phyloP scores from a whole-genome alignment of 2,888 invertebrate species.

The Eurytoma californica region DNA sequence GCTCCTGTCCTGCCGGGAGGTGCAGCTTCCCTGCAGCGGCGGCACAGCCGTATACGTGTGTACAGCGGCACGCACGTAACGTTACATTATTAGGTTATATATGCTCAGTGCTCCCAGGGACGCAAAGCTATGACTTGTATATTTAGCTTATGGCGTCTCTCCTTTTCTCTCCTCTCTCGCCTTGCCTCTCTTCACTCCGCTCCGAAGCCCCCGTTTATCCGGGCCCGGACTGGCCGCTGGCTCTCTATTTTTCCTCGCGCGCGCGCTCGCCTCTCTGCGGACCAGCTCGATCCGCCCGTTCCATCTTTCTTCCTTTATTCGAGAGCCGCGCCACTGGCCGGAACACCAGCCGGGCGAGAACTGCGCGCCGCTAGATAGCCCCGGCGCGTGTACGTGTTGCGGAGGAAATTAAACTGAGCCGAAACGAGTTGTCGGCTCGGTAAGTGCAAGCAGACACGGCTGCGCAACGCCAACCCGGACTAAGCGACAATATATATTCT shows the following conservation, averaged over 20 bases:
- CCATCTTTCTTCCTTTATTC: slow-evolving; percentile 38
- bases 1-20: too few relatives aligned
- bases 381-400: slow-evolving; percentile 55
- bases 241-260: slow-evolving; percentile 21
- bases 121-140: slow-evolving; percentile 4
- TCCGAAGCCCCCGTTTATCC: slow-evolving; percentile 25
- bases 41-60: neutral
- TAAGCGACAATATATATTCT: slow-evolving; percentile 55
- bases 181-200: slow-evolving; percentile 5
- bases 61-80: neutral
- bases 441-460: slow-evolving; percentile 59
- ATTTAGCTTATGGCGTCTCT: slow-evolving; percentile 27
- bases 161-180: slow-evolving; percentile 16
- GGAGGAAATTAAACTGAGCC: slow-evolving; percentile 63
- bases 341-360: neutral
- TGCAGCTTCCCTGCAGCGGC: too few relatives aligned
- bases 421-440: slow-evolving; percentile 55
- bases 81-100: slow-evolving; percentile 44
- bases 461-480: slow-evolving; percentile 32
- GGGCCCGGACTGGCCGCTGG: slow-evolving; percentile 17
- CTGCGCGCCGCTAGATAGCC: neutral
- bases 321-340: neutral
- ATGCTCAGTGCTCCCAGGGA: neutral
- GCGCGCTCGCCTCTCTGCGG: neutral
- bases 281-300: neutral